Percentiles rank a stretch among this genome's conserved stretches.
Evolutionary conservation across 2,797 vertebrate genomes (phyloP).

Genomic region (Clarias pachynema): DNA sequence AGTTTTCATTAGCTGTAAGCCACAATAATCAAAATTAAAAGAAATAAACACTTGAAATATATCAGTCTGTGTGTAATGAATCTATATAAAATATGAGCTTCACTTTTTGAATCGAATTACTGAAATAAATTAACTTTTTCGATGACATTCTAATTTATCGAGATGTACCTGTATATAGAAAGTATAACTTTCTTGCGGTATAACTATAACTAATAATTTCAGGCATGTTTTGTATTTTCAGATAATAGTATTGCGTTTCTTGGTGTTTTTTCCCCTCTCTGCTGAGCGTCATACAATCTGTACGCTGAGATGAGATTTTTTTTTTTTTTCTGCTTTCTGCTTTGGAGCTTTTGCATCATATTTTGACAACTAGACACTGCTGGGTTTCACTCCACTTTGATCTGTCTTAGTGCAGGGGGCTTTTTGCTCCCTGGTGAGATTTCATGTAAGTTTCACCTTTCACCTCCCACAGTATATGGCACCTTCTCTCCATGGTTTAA

Average conservation of each 20-base stretch:
- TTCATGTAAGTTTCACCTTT: conserved; percentile 5
- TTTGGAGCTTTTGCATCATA: conserved; percentile 31
- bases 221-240: no score
- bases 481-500: conserved; percentile 7
- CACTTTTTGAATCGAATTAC: no score
- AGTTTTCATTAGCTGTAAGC: no score
- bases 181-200: no score
- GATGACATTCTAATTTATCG: no score
- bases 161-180: no score
- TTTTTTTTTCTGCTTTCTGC: not conserved
- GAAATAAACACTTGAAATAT: no score
- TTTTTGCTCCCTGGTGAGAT: conserved; percentile 22
- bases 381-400: conserved; percentile 27
- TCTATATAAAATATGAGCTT: no score
- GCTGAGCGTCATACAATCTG: conserved; percentile 30
- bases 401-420: not conserved
- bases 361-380: conserved; percentile 37
- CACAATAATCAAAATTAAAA: no score
- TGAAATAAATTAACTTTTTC: no score
- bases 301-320: not conserved
- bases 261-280: not conserved
- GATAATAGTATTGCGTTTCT: not conserved
- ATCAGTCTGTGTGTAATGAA: no score
- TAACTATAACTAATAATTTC: no score
- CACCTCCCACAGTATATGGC: conserved; percentile 4